Evolutionary conservation across 2,113 vertebrate genomes (phyloP), one percentile per base, ranked within the genome.

Genomic region (Prinia subflava): DNA sequence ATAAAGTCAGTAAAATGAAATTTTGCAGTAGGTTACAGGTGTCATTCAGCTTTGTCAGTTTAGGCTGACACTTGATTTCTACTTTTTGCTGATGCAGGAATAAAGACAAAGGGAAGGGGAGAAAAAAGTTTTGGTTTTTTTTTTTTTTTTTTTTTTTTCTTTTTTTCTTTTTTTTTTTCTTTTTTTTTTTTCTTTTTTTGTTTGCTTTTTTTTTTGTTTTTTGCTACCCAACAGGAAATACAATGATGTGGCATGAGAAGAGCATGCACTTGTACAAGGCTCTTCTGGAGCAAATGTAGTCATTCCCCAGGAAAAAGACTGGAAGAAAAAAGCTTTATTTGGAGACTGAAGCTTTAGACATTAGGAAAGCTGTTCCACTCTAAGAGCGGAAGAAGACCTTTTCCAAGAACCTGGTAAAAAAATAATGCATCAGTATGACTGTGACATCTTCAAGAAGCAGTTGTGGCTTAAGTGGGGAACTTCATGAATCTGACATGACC

Each of bases 201-300:
- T n/a, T n/a, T n/a, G n/a, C n/a, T n/a, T n/a, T n/a, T n/a, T n/a
- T n/a, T n/a, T n/a, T n/a, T n/a, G n/a, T n/a, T n/a, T n/a, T n/a
- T 3, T 46, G 3, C 20, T 60, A 13, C 16, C 6, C 33, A 78
- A 47, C 10, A 65, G 27, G 23, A 86, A 68, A 71, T 50, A 15
- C 1, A 6, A 27, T 30, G 19, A 18, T 0, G 2, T 24, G 33
- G 33, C 20, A 31, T 3, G 6, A 56, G 19, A 64, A 76, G 39
- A 69, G 5, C 14, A 10, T 6, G 31, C 8, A 37, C 10, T 41
- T 53, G 31, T 53, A 13, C 31, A 70, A 57, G 9, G 23, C 13
- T 78, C n/a, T 67, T 49, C 64, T 67, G 64, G 11, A 76, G 22
- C 7, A 53, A 62, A 56, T 5, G 21, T 2, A 37, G 11, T 24